Evolutionary conservation across 1,140 invertebrate species (phyloP), one percentile per base, ranked within the genome.

Genomic region (Dendroctonus valens): DNA sequence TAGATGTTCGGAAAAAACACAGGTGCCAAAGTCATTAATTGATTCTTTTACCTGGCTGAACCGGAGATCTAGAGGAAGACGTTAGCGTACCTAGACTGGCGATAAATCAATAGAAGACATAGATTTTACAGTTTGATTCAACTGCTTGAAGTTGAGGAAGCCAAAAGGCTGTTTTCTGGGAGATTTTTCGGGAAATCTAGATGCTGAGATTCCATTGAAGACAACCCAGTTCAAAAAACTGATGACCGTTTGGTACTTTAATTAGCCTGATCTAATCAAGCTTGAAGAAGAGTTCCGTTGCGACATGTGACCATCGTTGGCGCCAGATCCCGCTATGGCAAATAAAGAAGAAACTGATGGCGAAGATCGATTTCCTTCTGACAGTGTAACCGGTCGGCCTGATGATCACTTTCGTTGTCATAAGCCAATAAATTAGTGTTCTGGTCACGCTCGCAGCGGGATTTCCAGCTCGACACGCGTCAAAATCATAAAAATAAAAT

Each of bases 21-120:
- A 62, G 59, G 59, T 62, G 49, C 50, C 50, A 49, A 48, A 59
- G 41, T 58, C 58, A 40, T 52, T 62, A 62, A 52, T 52, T 60
- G 48, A 60, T 60, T 60, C 15, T 49, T 50, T 50, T 60, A 60
- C 59, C 59, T 60, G 59, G 5, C 41, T 15, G 7, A 26, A 26
- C 26, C 26, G 26, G 26, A 26, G 26, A 2, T 26, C 26, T 26
- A 26, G 26, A 26, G 26, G 26, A 26, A 26, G 26, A 26, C 26
- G 26, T 26, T 26, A 3, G 1, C 26, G 26, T 26, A 26, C 26
- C 3, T 26, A 26, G 26, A 26, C 26, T 26, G 26, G 26, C 26
- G 26, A 26, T 26, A 26, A 26, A 26, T 26, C 26, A 26, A 26
- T 26, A 26, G 26, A 26, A 26, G 26, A 26, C 26, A 26, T 26